Base-by-base conservation (phyloP, 2,113 vertebrate species). In the Vicugna pacos region DNA sequence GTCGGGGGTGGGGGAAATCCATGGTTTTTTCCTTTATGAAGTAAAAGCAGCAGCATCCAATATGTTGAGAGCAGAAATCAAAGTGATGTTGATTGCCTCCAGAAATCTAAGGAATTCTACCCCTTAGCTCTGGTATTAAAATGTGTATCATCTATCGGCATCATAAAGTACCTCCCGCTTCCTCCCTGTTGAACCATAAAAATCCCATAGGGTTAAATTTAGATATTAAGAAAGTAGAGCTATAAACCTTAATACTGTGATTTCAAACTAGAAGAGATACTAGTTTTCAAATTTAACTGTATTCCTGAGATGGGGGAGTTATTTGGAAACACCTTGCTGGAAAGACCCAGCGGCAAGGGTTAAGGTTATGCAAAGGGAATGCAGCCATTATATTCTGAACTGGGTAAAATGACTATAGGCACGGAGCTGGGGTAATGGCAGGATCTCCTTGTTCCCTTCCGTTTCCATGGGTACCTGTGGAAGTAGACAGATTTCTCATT, bases 401-500 rank as follows among this genome's bases (percentile, higher is more conserved):
- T 30, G 15, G 14, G 54, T 62, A 73, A 83, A 84, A 81, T 60
- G 56, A 82, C 46, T 76, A 64, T 58, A 16, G n/a, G 32, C 26
- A 67, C 20, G 35, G 75, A 42, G 38, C 38, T 42, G 24, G 72
- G 38, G 56, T 70, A 64, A 85, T 56, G 8, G 50, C 84, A 92
- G 85, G 6, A 77, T 79, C 52, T 96, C 30, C 94, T 95, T 90
- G 64, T 82, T 95, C 72, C 82, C 50, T 28, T 90, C 89, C 85
- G 94, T 97, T 96, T 95, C 97, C 88, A 96, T 97, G 89, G 93
- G 84, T 91, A 96, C 93, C 60, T 76, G 76, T 54, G 42, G 83
- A 91, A 89, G 80, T 77, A 54, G 92, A 93, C 11, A n/a, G 69
- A 65, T 75, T 85, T 93, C 64, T 35, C 69, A 26, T 50, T 48